Percentiles rank a stretch among this genome's conserved stretches.
phyloP scores from a whole-genome alignment of 2,888 invertebrate genomes.

The Pseudolycoriella hygida region DNA sequence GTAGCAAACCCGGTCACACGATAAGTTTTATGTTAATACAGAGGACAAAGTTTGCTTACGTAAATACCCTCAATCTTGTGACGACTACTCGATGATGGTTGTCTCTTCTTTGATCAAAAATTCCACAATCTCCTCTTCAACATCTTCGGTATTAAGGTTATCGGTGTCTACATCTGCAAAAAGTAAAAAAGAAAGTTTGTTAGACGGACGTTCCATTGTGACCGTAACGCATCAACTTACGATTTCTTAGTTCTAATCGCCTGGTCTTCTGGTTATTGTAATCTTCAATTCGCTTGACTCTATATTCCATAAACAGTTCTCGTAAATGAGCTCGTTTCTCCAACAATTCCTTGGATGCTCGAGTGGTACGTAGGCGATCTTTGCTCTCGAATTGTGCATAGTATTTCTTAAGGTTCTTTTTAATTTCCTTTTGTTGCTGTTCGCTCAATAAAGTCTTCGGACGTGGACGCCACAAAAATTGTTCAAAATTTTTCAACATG shows the following conservation, averaged over 20 bases:
- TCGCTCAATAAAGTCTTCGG: slow-evolving; percentile 69
- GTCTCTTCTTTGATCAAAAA: slow-evolving; percentile 95
- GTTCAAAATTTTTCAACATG: slow-evolving; percentile 83
- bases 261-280: slow-evolving; percentile 62
- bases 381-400: slow-evolving; percentile 91
- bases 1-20: background rate
- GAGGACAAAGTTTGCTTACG: background rate
- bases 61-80: background rate
- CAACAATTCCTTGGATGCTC: slow-evolving; percentile 87
- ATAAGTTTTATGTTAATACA: background rate
- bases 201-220: no score
- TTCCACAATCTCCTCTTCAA: slow-evolving; percentile 91
- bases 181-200: slow-evolving; percentile 14
- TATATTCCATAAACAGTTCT: slow-evolving; percentile 70
- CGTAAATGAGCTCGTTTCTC: slow-evolving; percentile 80
- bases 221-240: slow-evolving; percentile 37
- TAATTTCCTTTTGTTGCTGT: slow-evolving; percentile 83
- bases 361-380: slow-evolving; percentile 80
- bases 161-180: slow-evolving; percentile 83
- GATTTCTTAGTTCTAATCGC: slow-evolving; percentile 69
- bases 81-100: slow-evolving; percentile 49
- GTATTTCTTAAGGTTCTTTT: slow-evolving; percentile 95
- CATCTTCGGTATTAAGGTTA: slow-evolving; percentile 73
- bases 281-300: slow-evolving; percentile 53
- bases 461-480: slow-evolving; percentile 90